Conservation (phyloP, 2,888 invertebrate species). For the Liposcelis brunnea region DNA sequence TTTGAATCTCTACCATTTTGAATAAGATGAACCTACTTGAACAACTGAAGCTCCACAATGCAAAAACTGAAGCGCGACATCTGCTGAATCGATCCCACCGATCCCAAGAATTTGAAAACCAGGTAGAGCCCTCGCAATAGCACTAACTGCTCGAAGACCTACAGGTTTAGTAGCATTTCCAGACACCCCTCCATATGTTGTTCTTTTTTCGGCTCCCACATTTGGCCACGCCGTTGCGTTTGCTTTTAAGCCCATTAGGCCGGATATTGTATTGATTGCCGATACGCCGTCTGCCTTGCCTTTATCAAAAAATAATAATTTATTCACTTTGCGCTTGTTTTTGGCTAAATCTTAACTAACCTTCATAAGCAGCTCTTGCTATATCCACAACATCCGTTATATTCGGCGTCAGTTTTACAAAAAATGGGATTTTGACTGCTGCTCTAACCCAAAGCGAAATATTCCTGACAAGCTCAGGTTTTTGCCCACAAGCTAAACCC, state of each 20-base stretch:
- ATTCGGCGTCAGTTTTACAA: slow-evolving; percentile 94
- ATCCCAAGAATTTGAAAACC: slow-evolving; percentile 88
- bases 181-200: slow-evolving; percentile 89
- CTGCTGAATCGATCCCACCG: slow-evolving; percentile 94
- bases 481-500: slow-evolving; percentile 93
- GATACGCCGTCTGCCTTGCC: slow-evolving; percentile 90
- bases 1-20: too few species aligned
- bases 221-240: slow-evolving; percentile 85
- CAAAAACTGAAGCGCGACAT: slow-evolving; percentile 85
- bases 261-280: slow-evolving; percentile 94
- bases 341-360: too few species aligned
- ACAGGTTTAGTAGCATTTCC: slow-evolving; percentile 91
- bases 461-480: slow-evolving; percentile 68
- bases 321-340: background rate
- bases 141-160: slow-evolving; percentile 78
- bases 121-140: slow-evolving; percentile 66
- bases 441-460: slow-evolving; percentile 83
- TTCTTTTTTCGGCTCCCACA: slow-evolving; percentile 59
- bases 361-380: slow-evolving; percentile 77
- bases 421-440: slow-evolving; percentile 83
- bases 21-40: slow-evolving; percentile 40
- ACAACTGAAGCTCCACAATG: slow-evolving; percentile 83
- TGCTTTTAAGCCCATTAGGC: slow-evolving; percentile 71
- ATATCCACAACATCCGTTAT: slow-evolving; percentile 85
- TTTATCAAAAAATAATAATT: slow-evolving; percentile 23